Evolutionary conservation across 2,113 vertebrate species (phyloP).

Genomic region (Lamprologus tigripictilis): DNA sequence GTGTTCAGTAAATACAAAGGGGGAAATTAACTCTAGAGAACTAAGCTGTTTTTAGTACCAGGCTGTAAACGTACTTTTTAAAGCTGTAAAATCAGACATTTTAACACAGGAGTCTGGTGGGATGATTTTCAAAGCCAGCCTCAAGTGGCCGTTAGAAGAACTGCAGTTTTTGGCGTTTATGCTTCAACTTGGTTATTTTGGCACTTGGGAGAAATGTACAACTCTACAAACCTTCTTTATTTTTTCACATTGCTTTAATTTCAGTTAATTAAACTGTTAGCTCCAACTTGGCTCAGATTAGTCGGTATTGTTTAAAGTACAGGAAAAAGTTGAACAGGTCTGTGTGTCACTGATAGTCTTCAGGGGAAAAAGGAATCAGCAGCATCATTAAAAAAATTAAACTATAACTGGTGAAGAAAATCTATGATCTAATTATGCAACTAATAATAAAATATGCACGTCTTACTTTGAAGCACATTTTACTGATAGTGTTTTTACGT

Average conservation of each 20-base stretch:
- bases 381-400: background rate
- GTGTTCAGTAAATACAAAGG: accelerated
- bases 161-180: background rate
- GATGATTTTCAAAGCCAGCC: background rate
- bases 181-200: background rate
- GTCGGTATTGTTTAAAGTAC: background rate
- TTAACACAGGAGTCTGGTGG: background rate
- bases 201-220: background rate
- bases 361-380: background rate
- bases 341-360: background rate
- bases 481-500: background rate
- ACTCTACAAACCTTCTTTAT: background rate
- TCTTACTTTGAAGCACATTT: background rate
- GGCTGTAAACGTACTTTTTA: accelerated
- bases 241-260: background rate
- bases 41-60: background rate
- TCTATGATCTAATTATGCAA: background rate
- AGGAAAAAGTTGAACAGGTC: background rate
- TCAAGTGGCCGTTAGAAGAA: background rate
- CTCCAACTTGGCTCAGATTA: background rate
- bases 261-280: background rate
- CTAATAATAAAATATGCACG: background rate
- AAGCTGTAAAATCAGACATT: background rate
- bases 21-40: background rate
- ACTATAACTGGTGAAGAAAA: background rate